Conservation (phyloP, 2,888 invertebrate species). For the Hetaerina titia region DNA sequence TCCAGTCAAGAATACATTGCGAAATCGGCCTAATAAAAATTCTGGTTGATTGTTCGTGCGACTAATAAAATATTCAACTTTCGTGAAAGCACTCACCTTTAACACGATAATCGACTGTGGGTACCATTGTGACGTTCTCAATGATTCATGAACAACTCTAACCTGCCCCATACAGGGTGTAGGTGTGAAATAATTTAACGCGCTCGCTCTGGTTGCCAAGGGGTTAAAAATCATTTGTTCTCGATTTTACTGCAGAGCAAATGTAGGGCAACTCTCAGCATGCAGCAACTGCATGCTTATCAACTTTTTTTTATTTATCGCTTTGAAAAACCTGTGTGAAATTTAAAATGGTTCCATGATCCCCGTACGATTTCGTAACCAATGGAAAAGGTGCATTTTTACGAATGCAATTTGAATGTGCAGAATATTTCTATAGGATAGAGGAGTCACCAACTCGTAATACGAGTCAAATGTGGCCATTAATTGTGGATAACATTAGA, state of each 20-base stretch:
- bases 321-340: background rate
- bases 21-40: background rate
- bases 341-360: background rate
- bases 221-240: background rate
- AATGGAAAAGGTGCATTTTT: background rate
- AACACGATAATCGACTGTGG: background rate
- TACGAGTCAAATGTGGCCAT: background rate
- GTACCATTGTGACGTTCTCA: background rate
- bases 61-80: background rate
- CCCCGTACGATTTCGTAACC: background rate
- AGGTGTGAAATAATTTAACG: background rate
- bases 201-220: background rate
- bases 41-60: background rate
- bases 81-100: background rate
- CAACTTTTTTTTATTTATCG: background rate
- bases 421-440: background rate
- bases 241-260: background rate
- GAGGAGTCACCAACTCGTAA: background rate
- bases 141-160: slow-evolving; percentile 27
- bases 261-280: background rate
- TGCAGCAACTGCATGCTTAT: background rate
- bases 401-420: background rate
- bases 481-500: background rate
- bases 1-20: background rate
- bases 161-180: background rate